These are phyloP conservation scores for Hassar affinis DNA, from an alignment of 2,113 vertebrate genomes.

Conservation along the genomic window DNA sequence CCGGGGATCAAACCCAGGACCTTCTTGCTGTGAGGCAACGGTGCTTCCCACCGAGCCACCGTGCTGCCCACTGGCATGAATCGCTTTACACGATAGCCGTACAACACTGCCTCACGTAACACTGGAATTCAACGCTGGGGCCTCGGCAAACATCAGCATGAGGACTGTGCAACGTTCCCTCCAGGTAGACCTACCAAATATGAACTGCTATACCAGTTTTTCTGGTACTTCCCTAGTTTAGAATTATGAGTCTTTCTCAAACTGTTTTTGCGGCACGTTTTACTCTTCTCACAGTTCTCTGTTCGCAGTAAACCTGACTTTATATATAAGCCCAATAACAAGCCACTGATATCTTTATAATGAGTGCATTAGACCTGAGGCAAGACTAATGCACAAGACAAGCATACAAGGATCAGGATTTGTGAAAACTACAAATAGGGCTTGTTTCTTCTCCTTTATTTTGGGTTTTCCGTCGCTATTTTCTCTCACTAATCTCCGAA, in stretches of 20 bases:
- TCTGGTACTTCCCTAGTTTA: not conserved
- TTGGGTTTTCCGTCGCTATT: not conserved
- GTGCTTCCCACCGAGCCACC: too few relatives aligned
- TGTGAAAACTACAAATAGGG: not conserved
- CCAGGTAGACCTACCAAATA: too few relatives aligned
- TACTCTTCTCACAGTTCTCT: too few relatives aligned
- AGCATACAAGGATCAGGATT: not conserved
- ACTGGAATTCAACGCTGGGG: too few relatives aligned
- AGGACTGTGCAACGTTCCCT: too few relatives aligned
- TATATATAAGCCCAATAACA: not conserved
- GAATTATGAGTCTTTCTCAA: not conserved
- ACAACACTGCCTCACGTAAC: too few relatives aligned
- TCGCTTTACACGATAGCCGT: too few relatives aligned
- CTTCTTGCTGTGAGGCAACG: too few relatives aligned
- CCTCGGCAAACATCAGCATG: too few relatives aligned
- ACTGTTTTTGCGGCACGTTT: not conserved
- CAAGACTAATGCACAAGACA: not conserved
- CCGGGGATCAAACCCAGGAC: too few relatives aligned
- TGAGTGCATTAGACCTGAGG: not conserved
- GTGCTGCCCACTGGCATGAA: too few relatives aligned
- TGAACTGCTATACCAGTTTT: too few relatives aligned
- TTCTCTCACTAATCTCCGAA: not conserved
- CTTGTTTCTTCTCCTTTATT: not conserved
- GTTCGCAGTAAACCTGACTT: not conserved
- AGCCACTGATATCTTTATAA: not conserved